These are phyloP conservation scores for Antedon mediterranea DNA, from an alignment of 53 echinoderm and acorn worm genomes.

Conservation along the genomic window DNA sequence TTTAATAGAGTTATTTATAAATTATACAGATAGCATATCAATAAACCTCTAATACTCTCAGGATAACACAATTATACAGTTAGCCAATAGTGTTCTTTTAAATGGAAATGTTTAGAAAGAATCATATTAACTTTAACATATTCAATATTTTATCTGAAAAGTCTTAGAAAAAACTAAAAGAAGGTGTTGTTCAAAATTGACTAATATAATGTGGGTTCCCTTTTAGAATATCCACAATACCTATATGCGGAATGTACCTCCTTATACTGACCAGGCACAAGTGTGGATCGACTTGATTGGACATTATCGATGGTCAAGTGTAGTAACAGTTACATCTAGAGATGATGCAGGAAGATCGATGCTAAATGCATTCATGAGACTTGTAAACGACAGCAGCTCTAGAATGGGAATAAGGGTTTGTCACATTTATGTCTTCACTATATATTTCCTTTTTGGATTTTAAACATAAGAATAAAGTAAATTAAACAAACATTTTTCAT, in stretches of 20 bases:
- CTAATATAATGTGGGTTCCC: neutral
- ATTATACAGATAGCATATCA: too few relatives aligned
- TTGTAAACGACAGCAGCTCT: neutral
- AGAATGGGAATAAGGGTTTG: neutral
- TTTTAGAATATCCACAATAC: conserved; percentile 42
- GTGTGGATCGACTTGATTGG: conserved; percentile 31
- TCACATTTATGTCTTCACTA: neutral
- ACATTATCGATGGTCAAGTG: conserved; percentile 29
- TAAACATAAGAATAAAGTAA: too few relatives aligned
- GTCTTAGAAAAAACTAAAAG: neutral
- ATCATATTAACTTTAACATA: neutral
- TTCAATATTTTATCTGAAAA: neutral
- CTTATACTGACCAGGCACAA: conserved; percentile 36
- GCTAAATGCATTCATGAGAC: conserved; percentile 21
- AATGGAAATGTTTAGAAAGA: too few relatives aligned
- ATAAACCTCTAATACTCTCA: too few relatives aligned
- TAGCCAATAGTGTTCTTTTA: too few relatives aligned
- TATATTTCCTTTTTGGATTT: too few relatives aligned
- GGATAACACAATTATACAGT: too few relatives aligned
- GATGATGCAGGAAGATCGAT: conserved; percentile 44
- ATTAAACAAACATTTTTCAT: too few relatives aligned
- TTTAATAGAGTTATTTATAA: too few relatives aligned
- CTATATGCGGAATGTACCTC: conserved; percentile 36
- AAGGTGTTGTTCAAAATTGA: neutral
- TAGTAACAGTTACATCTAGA: conserved; percentile 26